Percentiles rank a stretch among this genome's conserved stretches.
Conservation (phyloP, 2,113 vertebrate genomes). For the Himantopus leucocephalus region DNA sequence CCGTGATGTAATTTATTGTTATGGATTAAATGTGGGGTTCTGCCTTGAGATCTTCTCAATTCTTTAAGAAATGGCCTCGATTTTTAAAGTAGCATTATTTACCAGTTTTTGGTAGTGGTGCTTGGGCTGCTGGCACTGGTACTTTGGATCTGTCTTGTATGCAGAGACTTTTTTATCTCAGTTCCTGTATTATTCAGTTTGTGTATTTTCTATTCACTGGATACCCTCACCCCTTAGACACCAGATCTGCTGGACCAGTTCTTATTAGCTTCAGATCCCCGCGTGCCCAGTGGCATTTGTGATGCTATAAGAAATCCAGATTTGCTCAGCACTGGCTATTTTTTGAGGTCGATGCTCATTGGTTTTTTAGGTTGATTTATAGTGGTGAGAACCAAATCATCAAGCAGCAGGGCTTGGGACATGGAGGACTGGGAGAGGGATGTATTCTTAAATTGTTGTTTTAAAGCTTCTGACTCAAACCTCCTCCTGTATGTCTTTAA, state of each 20-base stretch:
- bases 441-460: not conserved
- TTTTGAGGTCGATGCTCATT: not conserved
- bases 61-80: not conserved
- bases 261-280: not conserved
- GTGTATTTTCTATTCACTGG: not conserved
- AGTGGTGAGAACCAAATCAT: not conserved
- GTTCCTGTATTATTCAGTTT: not conserved
- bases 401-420: not conserved
- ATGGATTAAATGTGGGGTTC: not conserved
- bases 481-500: not conserved
- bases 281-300: accelerated
- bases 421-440: not conserved
- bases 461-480: not conserved
- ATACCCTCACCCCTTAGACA: too few relatives aligned
- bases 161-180: not conserved
- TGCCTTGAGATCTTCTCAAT: not conserved
- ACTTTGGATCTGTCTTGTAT: not conserved
- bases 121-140: not conserved
- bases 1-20: not conserved
- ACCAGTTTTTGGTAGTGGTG: not conserved
- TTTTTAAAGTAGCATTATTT: not conserved
- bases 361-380: not conserved
- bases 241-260: not conserved
- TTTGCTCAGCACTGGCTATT: not conserved
- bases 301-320: not conserved